These are phyloP conservation scores for Mantis religiosa DNA, from an alignment of 2,888 invertebrate genomes.

Conservation along the genomic window DNA sequence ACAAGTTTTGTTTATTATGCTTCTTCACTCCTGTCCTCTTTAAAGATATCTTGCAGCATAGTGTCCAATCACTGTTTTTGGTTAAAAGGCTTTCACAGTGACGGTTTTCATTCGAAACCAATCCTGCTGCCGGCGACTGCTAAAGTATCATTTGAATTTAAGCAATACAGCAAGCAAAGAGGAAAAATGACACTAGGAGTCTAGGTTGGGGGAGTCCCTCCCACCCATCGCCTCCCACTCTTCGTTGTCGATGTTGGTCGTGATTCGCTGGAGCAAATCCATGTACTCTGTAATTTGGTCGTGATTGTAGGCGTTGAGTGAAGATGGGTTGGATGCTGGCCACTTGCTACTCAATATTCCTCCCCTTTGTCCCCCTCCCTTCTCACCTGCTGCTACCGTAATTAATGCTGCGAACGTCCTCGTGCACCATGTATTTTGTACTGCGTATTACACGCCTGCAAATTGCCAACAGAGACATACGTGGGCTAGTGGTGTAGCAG, in stretches of 20 bases:
- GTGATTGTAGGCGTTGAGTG: neutral
- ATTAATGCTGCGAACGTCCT: neutral
- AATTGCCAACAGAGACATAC: neutral
- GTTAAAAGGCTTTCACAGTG: no score
- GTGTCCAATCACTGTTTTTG: no score
- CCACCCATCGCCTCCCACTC: neutral
- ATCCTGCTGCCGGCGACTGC: neutral
- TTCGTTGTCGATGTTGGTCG: neutral
- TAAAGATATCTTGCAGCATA: no score
- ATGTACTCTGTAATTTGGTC: neutral
- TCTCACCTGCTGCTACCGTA: neutral
- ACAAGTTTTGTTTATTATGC: no score
- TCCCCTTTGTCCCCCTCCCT: neutral
- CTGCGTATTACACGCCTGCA: neutral
- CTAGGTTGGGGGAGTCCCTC: neutral
- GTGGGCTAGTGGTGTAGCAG: neutral
- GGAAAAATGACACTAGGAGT: neutral
- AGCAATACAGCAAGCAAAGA: neutral
- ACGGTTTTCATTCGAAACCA: no score
- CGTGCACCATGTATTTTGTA: neutral
- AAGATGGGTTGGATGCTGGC: neutral
- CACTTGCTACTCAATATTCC: neutral
- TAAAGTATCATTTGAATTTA: neutral
- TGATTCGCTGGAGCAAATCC: neutral
- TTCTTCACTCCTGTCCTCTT: no score